Conservation (phyloP, 2,113 vertebrate species). For the Hucho hucho region DNA sequence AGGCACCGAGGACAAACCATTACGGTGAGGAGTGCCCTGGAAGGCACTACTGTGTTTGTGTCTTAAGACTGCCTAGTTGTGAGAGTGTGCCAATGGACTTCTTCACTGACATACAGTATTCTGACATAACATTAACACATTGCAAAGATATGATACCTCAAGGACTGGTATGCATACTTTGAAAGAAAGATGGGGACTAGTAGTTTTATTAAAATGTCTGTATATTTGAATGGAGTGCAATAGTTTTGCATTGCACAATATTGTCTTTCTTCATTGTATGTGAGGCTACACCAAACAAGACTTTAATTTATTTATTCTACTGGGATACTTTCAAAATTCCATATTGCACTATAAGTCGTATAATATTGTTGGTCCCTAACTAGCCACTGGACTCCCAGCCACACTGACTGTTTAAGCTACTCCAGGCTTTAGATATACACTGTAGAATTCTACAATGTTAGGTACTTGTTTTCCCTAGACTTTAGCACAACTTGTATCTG, state of each 20-base stretch:
- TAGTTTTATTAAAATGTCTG: background rate
- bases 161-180: background rate
- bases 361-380: background rate
- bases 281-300: background rate
- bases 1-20: constrained; percentile 1
- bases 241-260: constrained; percentile 12
- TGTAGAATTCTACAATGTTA: background rate
- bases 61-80: background rate
- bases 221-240: background rate
- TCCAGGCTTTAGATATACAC: background rate
- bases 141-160: background rate
- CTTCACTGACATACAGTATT: background rate
- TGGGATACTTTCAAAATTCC: background rate
- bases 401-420: background rate
- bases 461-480: background rate
- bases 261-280: background rate
- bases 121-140: background rate
- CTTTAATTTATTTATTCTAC: background rate
- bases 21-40: background rate
- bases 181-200: background rate
- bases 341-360: constrained; percentile 10
- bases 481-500: no score
- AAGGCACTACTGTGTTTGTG: background rate
- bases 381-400: background rate
- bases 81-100: background rate